Evolutionary conservation across 2,113 vertebrate species (phyloP).

Genomic region (Parus major): DNA sequence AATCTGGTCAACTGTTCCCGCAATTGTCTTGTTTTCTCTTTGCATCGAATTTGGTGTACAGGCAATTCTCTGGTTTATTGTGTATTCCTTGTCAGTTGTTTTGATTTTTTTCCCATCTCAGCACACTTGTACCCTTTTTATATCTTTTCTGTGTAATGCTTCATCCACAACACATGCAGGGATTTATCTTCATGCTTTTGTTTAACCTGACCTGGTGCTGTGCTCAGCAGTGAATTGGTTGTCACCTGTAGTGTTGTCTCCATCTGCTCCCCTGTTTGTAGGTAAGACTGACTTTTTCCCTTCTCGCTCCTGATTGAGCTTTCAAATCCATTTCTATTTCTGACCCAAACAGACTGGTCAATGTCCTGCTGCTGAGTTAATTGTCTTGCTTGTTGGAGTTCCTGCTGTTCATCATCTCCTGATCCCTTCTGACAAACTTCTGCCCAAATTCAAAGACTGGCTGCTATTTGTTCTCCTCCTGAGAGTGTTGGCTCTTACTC

Average conservation of each 20-base stretch:
- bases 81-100: neutral
- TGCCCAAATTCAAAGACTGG: constrained; percentile 18
- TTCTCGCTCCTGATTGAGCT: neutral
- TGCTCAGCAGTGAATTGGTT: neutral
- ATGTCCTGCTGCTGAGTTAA: neutral
- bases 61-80: neutral
- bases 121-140: neutral
- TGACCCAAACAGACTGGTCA: neutral
- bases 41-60: neutral
- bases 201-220: neutral
- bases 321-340: neutral
- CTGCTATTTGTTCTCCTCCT: constrained; percentile 28
- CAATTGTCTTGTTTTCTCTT: neutral
- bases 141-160: neutral
- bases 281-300: neutral
- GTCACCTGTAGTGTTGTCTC: neutral
- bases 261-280: neutral
- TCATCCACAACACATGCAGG: neutral
- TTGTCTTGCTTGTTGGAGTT: constrained; percentile 26
- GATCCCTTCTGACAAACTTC: constrained; percentile 4
- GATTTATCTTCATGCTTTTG: constrained; percentile 5
- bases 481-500: neutral
- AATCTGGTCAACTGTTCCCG: neutral
- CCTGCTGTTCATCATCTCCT: constrained; percentile 13
- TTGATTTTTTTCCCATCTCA: accelerated